These are phyloP conservation scores for Myoxocephalus aenaeus DNA, from an alignment of 2,797 vertebrate genomes.

Conservation along the genomic window DNA sequence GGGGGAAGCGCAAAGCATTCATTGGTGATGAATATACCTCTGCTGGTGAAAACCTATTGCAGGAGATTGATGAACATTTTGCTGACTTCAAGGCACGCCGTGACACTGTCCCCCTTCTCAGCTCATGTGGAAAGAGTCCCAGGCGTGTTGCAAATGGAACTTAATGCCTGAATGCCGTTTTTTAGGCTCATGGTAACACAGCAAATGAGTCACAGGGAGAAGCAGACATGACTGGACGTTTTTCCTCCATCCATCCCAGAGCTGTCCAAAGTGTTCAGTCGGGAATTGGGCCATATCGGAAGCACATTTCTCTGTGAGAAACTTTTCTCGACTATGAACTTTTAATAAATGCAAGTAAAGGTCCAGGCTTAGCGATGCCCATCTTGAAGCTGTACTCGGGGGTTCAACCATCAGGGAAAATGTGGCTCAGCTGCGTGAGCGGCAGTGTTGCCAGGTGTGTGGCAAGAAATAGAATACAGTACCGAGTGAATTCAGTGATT, in stretches of 20 bases:
- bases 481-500: neutral
- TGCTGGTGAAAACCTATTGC: neutral
- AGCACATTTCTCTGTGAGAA: conserved; percentile 3
- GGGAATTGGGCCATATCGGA: neutral
- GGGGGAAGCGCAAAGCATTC: neutral
- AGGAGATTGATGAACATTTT: neutral
- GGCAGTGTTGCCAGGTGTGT: neutral
- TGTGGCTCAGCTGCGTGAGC: neutral
- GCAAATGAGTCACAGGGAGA: neutral
- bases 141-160: neutral
- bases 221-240: neutral
- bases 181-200: too few species aligned
- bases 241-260: neutral
- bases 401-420: neutral
- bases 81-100: neutral
- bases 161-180: neutral
- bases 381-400: neutral
- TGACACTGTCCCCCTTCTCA: too few species aligned
- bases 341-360: neutral
- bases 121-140: neutral
- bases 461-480: neutral
- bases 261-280: neutral
- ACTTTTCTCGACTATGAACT: neutral
- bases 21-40: neutral
- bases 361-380: neutral